Percentiles rank a stretch among this genome's conserved stretches.
These are phyloP conservation scores for Calosoma granatense DNA, from an alignment of 1,140 invertebrate genomes.

Conservation along the genomic window DNA sequence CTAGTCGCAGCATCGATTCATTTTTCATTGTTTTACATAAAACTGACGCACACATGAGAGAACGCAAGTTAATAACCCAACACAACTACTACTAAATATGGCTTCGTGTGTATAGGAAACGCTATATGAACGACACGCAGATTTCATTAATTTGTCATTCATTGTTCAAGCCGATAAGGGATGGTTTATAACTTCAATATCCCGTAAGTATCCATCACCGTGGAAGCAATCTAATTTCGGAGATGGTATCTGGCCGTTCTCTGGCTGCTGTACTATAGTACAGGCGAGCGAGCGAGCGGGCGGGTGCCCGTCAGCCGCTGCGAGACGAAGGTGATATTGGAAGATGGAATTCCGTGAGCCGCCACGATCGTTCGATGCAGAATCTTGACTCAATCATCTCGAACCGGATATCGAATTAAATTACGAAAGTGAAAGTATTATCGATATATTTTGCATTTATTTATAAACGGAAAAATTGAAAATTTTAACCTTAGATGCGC, in stretches of 20 bases:
- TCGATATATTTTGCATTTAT: not conserved
- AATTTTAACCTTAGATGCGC: too few relatives aligned
- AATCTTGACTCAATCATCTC: constrained; percentile 9
- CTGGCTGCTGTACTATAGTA: too few relatives aligned
- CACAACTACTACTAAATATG: too few relatives aligned
- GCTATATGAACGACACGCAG: not conserved
- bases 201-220: constrained; percentile 8
- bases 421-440: not conserved
- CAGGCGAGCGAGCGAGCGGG: too few relatives aligned
- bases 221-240: constrained; percentile 8
- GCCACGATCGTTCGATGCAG: not conserved
- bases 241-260: constrained; percentile 5
- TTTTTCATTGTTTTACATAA: too few relatives aligned
- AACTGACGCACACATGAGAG: too few relatives aligned
- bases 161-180: constrained; percentile 1
- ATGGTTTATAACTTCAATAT: constrained; percentile 9
- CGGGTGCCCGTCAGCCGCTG: not conserved
- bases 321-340: not conserved
- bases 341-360: not conserved
- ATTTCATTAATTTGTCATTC: constrained; percentile 8
- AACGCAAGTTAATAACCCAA: too few relatives aligned
- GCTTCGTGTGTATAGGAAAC: too few relatives aligned
- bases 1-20: too few relatives aligned
- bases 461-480: too few relatives aligned
- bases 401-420: constrained; percentile 6